These are phyloP conservation scores for Galendromus occidentalis DNA, from an alignment of 1,140 invertebrate genomes.

Conservation along the genomic window DNA sequence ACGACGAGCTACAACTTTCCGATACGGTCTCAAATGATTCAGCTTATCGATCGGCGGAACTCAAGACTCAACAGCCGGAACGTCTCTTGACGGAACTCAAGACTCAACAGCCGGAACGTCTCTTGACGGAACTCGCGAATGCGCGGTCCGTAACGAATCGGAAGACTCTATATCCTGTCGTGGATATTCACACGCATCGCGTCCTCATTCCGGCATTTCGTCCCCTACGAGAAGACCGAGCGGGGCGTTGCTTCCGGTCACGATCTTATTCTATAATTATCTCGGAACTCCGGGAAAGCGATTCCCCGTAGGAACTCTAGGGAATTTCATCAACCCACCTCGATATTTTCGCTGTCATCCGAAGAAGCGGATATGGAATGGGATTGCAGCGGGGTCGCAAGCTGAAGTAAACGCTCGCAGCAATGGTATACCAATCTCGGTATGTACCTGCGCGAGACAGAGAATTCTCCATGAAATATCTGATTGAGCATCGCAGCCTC, in stretches of 20 bases:
- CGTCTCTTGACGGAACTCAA: not conserved
- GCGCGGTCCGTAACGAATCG: too few species aligned
- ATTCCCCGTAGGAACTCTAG: too few species aligned
- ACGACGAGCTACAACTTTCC: not conserved
- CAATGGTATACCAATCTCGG: not conserved
- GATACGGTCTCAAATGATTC: not conserved
- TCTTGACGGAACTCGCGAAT: not conserved
- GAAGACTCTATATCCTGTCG: too few species aligned
- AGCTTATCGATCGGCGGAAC: not conserved
- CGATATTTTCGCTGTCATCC: slow-evolving; percentile 5
- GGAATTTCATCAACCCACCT: not conserved
- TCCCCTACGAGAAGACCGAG: too few species aligned
- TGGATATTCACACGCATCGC: too few species aligned
- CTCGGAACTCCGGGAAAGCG: too few species aligned
- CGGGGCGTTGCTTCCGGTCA: too few species aligned
- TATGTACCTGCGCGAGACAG: not conserved
- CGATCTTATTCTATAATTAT: too few species aligned
- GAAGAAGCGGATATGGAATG: not conserved
- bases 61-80: not conserved
- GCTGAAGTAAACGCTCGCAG: not conserved
- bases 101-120: not conserved
- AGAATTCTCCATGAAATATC: too few species aligned
- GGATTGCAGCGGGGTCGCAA: not conserved
- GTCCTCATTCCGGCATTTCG: too few species aligned
- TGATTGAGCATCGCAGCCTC: too few species aligned